Conservation (phyloP, 2,797 vertebrate genomes). For the Spea hammondii region DNA sequence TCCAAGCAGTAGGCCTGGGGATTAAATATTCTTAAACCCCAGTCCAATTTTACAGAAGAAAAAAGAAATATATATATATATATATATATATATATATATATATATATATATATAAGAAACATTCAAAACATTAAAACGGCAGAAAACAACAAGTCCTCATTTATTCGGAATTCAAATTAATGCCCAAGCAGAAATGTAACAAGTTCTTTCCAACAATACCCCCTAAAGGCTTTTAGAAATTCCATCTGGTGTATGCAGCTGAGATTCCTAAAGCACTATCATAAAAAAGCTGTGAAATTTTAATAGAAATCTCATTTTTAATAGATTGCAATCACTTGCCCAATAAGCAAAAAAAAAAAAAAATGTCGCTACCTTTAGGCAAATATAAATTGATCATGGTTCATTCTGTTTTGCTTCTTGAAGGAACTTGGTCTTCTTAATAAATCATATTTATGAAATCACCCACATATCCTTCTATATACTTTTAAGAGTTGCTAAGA, state of each 20-base stretch:
- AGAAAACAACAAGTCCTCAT: conserved; percentile 30
- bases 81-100: neutral
- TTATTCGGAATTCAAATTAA: conserved; percentile 34
- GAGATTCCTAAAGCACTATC: conserved; percentile 47
- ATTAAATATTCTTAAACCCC: neutral
- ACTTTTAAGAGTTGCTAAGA: conserved; percentile 31
- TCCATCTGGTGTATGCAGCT: conserved; percentile 50
- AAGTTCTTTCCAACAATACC: conserved; percentile 30
- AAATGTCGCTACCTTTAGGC: conserved; percentile 43
- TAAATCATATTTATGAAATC: conserved; percentile 43
- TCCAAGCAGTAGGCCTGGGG: neutral
- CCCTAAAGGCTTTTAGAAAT: conserved; percentile 45
- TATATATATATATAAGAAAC: neutral
- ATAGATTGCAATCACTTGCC: conserved; percentile 47
- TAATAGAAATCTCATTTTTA: conserved; percentile 48
- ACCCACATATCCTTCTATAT: conserved; percentile 13
- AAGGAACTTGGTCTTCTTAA: conserved; percentile 26
- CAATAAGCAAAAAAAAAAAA: conserved; percentile 37
- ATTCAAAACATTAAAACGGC: conserved; percentile 3
- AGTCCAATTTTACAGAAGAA: neutral
- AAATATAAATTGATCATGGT: conserved; percentile 42
- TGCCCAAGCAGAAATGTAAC: conserved; percentile 35
- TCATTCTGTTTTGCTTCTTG: conserved; percentile 39
- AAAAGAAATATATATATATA: neutral
- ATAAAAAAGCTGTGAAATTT: conserved; percentile 40